Evolutionary conservation across 2,888 invertebrate genomes (phyloP).

Genomic region (Mesorhabditis belari): DNA sequence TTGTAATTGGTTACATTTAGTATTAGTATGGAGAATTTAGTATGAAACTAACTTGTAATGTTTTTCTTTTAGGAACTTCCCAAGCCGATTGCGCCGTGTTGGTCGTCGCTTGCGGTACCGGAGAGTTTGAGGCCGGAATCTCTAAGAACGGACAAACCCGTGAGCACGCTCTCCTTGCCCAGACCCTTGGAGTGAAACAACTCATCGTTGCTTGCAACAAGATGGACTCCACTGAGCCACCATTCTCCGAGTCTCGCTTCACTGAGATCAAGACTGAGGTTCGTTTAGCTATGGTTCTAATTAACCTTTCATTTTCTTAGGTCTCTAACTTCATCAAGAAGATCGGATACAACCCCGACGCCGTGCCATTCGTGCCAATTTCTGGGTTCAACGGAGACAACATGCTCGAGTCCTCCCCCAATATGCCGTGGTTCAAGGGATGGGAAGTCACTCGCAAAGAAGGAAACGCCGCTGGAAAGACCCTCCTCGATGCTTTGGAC

Average conservation of each 20-base stretch:
- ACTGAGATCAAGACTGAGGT: constrained; percentile 97
- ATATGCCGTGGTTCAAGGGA: constrained; percentile 90
- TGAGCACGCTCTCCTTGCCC: constrained; percentile 94
- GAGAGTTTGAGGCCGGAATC: constrained; percentile 98
- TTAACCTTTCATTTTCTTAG: background rate
- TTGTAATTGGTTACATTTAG: too few relatives aligned
- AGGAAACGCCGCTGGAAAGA: constrained; percentile 85
- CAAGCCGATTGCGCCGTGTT: constrained; percentile 92
- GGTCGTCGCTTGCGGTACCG: constrained; percentile 96
- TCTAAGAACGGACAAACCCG: constrained; percentile 99
- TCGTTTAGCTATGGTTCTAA: background rate
- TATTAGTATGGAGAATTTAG: too few relatives aligned
- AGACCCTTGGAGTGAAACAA: constrained; percentile 96
- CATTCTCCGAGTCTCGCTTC: constrained; percentile 85
- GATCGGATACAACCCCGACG: constrained; percentile 96
- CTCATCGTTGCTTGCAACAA: constrained; percentile 98
- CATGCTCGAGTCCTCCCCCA: constrained; percentile 90
- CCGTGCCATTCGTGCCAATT: constrained; percentile 96
- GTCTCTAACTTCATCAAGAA: constrained; percentile 90
- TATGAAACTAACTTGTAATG: too few relatives aligned
- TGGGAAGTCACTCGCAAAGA: constrained; percentile 91
- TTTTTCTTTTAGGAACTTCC: constrained; percentile 41
- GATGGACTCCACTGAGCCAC: constrained; percentile 99
- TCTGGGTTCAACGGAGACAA: constrained; percentile 99
- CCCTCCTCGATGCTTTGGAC: constrained; percentile 91